Evolutionary conservation across 2,113 vertebrate genomes (phyloP).

Genomic region (Triplophysa rosa): DNA sequence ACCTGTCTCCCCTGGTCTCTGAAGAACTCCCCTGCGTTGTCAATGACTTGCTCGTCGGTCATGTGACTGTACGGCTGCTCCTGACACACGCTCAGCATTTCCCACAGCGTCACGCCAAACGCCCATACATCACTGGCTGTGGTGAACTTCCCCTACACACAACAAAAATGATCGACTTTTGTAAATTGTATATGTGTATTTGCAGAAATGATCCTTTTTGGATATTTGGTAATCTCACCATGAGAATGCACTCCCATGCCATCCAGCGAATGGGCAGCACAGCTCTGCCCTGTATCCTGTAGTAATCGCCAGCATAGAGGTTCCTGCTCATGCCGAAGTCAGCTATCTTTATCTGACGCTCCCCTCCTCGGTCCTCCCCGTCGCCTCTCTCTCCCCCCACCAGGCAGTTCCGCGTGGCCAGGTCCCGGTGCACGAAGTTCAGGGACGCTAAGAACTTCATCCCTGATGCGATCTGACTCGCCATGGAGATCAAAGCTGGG

Average conservation of each 20-base stretch:
- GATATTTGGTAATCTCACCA: conserved; percentile 72
- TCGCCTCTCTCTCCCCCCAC: conserved; percentile 81
- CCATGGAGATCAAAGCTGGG: conserved; percentile 84
- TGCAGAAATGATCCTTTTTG: too few species aligned
- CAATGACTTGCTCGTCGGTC: conserved; percentile 90
- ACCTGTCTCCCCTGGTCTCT: conserved; percentile 90
- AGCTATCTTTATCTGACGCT: conserved; percentile 88
- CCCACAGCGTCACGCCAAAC: conserved; percentile 92
- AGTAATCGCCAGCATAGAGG: conserved; percentile 88
- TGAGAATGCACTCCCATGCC: conserved; percentile 95
- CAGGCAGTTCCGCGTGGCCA: conserved; percentile 90
- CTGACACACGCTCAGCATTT: conserved; percentile 89
- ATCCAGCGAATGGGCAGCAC: conserved; percentile 96
- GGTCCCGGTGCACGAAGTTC: conserved; percentile 89
- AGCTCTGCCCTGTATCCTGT: conserved; percentile 88
- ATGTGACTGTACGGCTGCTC: conserved; percentile 90
- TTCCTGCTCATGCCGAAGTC: conserved; percentile 96
- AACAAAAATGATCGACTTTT: neutral
- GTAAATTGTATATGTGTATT: too few species aligned
- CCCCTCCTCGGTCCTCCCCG: conserved; percentile 72
- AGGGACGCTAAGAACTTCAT: conserved; percentile 91
- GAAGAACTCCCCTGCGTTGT: conserved; percentile 92
- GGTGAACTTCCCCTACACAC: conserved; percentile 87
- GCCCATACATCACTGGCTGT: conserved; percentile 92
- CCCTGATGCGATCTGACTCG: conserved; percentile 87